Evolutionary conservation across 2,797 vertebrate species (phyloP).

Genomic region (Arrhamphus sclerolepis): DNA sequence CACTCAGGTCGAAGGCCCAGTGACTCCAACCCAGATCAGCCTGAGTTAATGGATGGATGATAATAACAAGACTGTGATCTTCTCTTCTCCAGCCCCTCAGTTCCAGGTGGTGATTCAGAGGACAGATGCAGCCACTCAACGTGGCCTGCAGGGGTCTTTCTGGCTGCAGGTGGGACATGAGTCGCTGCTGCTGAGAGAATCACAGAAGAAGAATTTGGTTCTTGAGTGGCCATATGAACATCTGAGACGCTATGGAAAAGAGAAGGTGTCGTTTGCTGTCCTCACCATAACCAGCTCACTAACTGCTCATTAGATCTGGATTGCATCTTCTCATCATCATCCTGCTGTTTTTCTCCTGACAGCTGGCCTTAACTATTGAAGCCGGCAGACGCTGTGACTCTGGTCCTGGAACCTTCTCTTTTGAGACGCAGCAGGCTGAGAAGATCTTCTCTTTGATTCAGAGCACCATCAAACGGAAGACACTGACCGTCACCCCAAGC

Average conservation of each 20-base stretch:
- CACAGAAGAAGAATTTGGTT: conserved; percentile 69
- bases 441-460: conserved; percentile 89
- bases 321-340: neutral
- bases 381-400: conserved; percentile 91
- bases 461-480: conserved; percentile 85
- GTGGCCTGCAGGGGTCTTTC: conserved; percentile 84
- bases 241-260: conserved; percentile 90
- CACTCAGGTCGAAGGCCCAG: too few species aligned
- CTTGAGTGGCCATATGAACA: conserved; percentile 89
- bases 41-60: too few species aligned
- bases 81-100: conserved; percentile 70
- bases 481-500: conserved; percentile 18
- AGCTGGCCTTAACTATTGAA: conserved; percentile 91
- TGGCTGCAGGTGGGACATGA: conserved; percentile 83
- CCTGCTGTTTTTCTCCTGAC: conserved; percentile 15
- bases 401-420: conserved; percentile 91
- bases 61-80: neutral
- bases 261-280: conserved; percentile 81
- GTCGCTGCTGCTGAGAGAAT: conserved; percentile 82
- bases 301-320: neutral
- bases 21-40: too few species aligned
- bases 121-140: conserved; percentile 85
- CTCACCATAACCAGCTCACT: too few species aligned
- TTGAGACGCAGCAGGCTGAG: conserved; percentile 89
- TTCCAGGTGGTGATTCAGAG: conserved; percentile 87